A percentile compares a stretch with the other conserved stretches of the same genome.
phyloP scores from a whole-genome alignment of 2,113 vertebrate genomes.

The Vombatus ursinus region DNA sequence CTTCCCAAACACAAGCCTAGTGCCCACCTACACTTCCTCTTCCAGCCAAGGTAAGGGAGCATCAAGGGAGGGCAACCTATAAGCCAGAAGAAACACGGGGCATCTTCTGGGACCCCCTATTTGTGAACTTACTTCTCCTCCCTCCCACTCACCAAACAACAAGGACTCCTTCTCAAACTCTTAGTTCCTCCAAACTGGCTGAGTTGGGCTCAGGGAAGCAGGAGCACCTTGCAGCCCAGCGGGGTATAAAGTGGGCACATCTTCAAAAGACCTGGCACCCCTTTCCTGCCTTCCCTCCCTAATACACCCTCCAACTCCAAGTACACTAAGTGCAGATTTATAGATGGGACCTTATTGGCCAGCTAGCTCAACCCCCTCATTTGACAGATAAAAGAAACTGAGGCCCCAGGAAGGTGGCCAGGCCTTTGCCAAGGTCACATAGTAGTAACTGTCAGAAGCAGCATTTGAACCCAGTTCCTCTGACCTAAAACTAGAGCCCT shows the following conservation, averaged over 20 bases:
- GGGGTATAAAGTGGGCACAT: background rate
- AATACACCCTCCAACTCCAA: background rate
- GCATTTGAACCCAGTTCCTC: background rate
- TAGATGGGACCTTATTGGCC: background rate
- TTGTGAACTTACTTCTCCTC: background rate
- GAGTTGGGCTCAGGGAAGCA: background rate
- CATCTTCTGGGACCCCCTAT: background rate
- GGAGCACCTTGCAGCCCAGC: background rate
- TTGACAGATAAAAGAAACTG: background rate
- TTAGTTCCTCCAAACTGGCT: background rate
- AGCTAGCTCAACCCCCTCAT: background rate
- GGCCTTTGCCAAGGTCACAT: background rate
- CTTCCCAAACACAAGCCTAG: background rate
- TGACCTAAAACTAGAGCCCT: background rate
- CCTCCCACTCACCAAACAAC: background rate
- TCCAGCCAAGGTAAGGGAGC: background rate
- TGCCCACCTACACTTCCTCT: background rate
- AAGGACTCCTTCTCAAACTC: background rate
- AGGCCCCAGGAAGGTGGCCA: background rate
- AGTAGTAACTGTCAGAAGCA: no score
- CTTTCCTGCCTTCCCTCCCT: background rate
- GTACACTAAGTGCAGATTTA: background rate
- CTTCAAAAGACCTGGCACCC: background rate
- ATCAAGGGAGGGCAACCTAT: background rate
- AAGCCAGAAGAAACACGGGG: background rate